A percentile compares a stretch with the other conserved stretches of the same genome.
Conservation (phyloP, 2,797 vertebrate species). For the Salmo trutta region DNA sequence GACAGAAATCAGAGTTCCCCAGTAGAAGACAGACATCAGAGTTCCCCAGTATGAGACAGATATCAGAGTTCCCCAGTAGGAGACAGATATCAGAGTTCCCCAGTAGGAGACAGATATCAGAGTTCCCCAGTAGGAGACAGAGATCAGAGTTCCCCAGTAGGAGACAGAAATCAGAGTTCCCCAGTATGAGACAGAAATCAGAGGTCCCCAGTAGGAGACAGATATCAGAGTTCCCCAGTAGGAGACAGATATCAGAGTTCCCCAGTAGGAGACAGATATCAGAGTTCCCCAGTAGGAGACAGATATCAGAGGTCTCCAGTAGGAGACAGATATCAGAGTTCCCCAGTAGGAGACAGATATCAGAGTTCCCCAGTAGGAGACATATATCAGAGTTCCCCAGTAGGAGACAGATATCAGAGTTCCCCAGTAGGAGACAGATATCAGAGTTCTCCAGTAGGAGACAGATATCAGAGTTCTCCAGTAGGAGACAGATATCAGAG, state of each 20-base stretch:
- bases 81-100: too few species aligned
- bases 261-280: slow-evolving; percentile 39
- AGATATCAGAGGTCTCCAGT: too few species aligned
- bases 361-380: slow-evolving; percentile 33
- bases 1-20: slow-evolving; percentile 23
- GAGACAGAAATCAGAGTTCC: slow-evolving; percentile 33
- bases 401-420: too few species aligned
- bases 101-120: slow-evolving; percentile 39
- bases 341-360: too few species aligned
- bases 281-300: too few species aligned
- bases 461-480: too few species aligned
- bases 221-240: background rate
- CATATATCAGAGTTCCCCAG: slow-evolving; percentile 2
- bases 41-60: slow-evolving; percentile 39
- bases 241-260: too few species aligned
- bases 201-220: slow-evolving; percentile 37
- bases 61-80: too few species aligned
- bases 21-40: too few species aligned
- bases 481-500: slow-evolving; percentile 39
- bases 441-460: too few species aligned
- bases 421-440: slow-evolving; percentile 39
- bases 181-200: too few species aligned
- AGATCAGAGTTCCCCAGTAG: slow-evolving; percentile 2
- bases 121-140: too few species aligned
- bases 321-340: slow-evolving; percentile 38